Conservation (phyloP, 2,113 vertebrate genomes). For the Rhipidura dahli region DNA sequence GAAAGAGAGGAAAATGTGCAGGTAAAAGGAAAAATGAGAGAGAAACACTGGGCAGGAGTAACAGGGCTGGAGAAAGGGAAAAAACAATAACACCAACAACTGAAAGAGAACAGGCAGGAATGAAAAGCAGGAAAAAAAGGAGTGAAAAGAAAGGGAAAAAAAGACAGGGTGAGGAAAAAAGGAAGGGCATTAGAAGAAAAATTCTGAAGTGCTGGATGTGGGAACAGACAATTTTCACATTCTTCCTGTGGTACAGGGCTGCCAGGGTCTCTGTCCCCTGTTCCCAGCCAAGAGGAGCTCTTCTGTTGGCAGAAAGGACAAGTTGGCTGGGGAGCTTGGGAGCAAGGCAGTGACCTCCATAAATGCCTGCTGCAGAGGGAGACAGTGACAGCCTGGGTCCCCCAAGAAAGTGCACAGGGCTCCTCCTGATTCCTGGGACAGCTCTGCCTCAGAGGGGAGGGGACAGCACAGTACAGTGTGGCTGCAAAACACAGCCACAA, state of each 20-base stretch:
- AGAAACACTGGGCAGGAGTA: background rate
- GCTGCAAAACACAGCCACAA: background rate
- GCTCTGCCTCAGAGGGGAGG: background rate
- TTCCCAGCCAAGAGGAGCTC: background rate
- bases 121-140: background rate
- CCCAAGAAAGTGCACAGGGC: background rate
- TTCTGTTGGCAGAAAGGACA: background rate
- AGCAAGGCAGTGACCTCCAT: background rate
- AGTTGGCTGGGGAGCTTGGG: background rate
- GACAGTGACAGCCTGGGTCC: background rate
- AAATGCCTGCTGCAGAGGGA: conserved; percentile 27
- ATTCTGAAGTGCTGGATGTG: background rate
- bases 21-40: background rate
- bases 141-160: background rate
- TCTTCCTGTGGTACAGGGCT: background rate
- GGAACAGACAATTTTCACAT: conserved; percentile 9
- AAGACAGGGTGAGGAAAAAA: background rate
- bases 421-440: background rate
- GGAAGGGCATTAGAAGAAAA: background rate
- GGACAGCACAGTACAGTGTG: background rate
- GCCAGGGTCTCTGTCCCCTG: background rate
- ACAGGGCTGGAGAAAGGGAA: background rate
- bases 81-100: background rate
- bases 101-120: background rate
- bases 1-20: background rate